Evolutionary conservation across 2,888 invertebrate species (phyloP).

Genomic region (Acleris laterana): DNA sequence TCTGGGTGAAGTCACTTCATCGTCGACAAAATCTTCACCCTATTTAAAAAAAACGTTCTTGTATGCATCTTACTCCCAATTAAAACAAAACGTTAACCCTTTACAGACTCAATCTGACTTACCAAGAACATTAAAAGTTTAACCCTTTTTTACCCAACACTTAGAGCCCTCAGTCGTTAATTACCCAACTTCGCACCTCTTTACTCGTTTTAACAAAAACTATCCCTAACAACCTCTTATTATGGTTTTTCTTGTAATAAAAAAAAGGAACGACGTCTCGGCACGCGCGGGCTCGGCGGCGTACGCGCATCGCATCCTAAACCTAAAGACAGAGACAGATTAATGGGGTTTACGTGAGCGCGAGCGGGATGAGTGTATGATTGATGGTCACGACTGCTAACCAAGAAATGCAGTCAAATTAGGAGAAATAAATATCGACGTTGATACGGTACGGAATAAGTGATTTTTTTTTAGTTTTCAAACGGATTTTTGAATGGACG

Average conservation of each 20-base stretch:
- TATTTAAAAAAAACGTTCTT: too few relatives aligned
- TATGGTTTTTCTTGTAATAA: constrained; percentile 74
- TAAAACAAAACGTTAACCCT: too few relatives aligned
- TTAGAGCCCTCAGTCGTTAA: constrained; percentile 22
- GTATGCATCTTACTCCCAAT: too few relatives aligned
- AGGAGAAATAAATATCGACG: constrained; percentile 74
- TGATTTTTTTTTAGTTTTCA: constrained; percentile 44
- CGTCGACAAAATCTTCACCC: too few relatives aligned
- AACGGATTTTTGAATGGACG: constrained; percentile 45
- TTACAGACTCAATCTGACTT: too few relatives aligned
- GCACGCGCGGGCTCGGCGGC: constrained; percentile 71
- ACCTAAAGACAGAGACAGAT: constrained; percentile 53
- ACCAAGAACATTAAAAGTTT: neutral
- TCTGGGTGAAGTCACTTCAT: too few relatives aligned
- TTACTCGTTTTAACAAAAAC: constrained; percentile 57
- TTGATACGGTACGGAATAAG: constrained; percentile 55
- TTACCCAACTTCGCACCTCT: constrained; percentile 25
- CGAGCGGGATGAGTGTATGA: constrained; percentile 59
- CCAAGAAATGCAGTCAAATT: constrained; percentile 80
- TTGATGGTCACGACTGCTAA: constrained; percentile 69
- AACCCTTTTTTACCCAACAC: constrained; percentile 3
- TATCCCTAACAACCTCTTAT: constrained; percentile 65
- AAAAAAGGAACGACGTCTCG: constrained; percentile 59
- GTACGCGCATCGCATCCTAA: constrained; percentile 72
- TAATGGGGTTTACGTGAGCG: constrained; percentile 37